These are phyloP conservation scores for Dastarcus helophoroides DNA, from an alignment of 2,888 invertebrate genomes.

Conservation along the genomic window DNA sequence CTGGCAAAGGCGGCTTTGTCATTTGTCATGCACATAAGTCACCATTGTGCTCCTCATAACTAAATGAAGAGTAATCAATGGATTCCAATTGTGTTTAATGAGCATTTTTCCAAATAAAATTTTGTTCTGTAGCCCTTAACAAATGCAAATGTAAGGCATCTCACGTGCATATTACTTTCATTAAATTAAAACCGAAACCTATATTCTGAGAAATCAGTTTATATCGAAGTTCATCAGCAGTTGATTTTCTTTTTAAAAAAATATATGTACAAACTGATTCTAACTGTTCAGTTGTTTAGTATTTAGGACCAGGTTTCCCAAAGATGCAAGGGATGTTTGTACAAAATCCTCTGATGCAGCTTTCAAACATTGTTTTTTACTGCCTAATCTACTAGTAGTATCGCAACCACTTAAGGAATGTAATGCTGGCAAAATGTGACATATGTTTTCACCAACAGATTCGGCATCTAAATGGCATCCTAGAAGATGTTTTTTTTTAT, in stretches of 20 bases:
- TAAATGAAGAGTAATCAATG: no score
- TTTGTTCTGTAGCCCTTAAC: conserved; percentile 20
- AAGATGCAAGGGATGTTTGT: conserved; percentile 15
- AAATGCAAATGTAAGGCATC: conserved; percentile 18
- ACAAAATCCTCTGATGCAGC: conserved; percentile 17
- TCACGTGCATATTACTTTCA: conserved; percentile 19
- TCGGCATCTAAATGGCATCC: conserved; percentile 20
- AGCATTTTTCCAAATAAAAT: conserved; percentile 18
- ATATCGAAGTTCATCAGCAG: conserved; percentile 17
- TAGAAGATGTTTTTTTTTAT: conserved; percentile 13
- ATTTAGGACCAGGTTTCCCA: conserved; percentile 15
- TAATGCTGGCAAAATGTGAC: conserved; percentile 21
- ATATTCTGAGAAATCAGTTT: conserved; percentile 18
- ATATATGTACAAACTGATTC: conserved; percentile 17
- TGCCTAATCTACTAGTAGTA: conserved; percentile 15
- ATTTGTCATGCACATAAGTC: no score
- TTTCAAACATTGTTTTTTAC: conserved; percentile 13
- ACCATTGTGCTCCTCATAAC: no score
- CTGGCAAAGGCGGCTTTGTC: background rate
- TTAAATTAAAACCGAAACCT: conserved; percentile 13
- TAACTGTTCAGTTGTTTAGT: conserved; percentile 16
- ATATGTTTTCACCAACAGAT: conserved; percentile 18
- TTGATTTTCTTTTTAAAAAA: conserved; percentile 14
- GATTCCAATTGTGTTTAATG: no score
- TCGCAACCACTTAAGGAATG: conserved; percentile 16